Conservation (phyloP, 2,888 invertebrate genomes). For the Trachelus troglodyta region DNA sequence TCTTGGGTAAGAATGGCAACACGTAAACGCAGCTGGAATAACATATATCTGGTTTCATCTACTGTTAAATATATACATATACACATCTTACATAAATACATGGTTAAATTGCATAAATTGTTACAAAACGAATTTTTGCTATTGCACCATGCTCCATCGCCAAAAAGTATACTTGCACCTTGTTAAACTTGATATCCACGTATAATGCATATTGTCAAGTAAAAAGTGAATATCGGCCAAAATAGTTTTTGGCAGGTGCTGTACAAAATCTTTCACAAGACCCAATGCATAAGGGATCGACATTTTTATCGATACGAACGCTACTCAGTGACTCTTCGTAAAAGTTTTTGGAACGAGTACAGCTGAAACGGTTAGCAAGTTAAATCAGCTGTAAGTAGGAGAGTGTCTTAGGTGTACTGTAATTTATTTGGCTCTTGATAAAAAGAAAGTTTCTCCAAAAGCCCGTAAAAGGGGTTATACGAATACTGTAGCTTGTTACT, state of each 20-base stretch:
- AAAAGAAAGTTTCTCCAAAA: slow-evolving; percentile 34
- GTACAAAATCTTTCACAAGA: not conserved
- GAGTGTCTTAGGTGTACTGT: slow-evolving; percentile 33
- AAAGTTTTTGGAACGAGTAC: slow-evolving; percentile 23
- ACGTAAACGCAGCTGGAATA: not conserved
- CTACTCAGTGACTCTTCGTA: not conserved
- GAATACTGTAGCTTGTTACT: not conserved
- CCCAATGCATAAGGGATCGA: not conserved
- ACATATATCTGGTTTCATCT: not conserved
- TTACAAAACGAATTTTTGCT: not conserved
- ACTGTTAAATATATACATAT: not conserved
- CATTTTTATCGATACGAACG: not conserved
- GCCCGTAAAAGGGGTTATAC: slow-evolving; percentile 1
- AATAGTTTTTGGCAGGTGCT: not conserved
- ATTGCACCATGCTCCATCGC: not conserved
- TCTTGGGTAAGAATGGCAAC: not conserved
- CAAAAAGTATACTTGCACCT: too few species aligned
- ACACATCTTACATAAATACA: not conserved
- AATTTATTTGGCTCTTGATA: slow-evolving; percentile 38
- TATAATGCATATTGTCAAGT: not conserved
- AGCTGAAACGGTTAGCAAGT: slow-evolving; percentile 44
- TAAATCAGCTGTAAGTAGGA: slow-evolving; percentile 42
- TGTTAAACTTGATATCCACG: not conserved
- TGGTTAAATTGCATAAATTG: not conserved
- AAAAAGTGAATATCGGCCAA: not conserved